Evolutionary conservation across 2,113 vertebrate genomes (phyloP).

Genomic region (Petrocephalus microphthalmus): DNA sequence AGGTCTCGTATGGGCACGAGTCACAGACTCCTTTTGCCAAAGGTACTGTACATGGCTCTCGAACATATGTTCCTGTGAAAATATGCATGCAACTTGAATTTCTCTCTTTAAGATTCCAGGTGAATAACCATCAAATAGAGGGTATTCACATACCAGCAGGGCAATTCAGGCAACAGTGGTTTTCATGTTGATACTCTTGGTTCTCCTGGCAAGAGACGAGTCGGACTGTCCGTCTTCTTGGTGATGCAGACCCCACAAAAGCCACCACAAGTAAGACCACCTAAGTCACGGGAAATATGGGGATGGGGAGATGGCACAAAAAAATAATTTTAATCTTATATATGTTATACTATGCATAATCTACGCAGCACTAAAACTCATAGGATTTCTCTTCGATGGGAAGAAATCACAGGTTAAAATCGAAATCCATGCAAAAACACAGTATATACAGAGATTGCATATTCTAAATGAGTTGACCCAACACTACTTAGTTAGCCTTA

Average conservation of each 20-base stretch:
- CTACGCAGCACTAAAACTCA: background rate
- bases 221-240: background rate
- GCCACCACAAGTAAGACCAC: background rate
- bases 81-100: background rate
- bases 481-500: background rate
- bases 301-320: background rate
- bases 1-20: slow-evolving; percentile 40
- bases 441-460: background rate
- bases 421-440: background rate
- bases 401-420: background rate
- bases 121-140: background rate
- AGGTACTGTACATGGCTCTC: slow-evolving; percentile 25
- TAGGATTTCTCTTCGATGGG: background rate
- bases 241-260: background rate
- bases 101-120: background rate
- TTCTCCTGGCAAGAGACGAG: slow-evolving; percentile 25
- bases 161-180: slow-evolving; percentile 57
- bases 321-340: background rate
- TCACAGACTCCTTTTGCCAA: slow-evolving; percentile 37
- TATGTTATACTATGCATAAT: background rate
- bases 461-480: background rate
- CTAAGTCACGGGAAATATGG: slow-evolving; percentile 25
- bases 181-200: slow-evolving; percentile 24
- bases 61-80: slow-evolving; percentile 44
- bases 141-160: slow-evolving; percentile 48